These are phyloP conservation scores for Eleginops maclovinus DNA, from an alignment of 2,113 vertebrate genomes.

Conservation along the genomic window DNA sequence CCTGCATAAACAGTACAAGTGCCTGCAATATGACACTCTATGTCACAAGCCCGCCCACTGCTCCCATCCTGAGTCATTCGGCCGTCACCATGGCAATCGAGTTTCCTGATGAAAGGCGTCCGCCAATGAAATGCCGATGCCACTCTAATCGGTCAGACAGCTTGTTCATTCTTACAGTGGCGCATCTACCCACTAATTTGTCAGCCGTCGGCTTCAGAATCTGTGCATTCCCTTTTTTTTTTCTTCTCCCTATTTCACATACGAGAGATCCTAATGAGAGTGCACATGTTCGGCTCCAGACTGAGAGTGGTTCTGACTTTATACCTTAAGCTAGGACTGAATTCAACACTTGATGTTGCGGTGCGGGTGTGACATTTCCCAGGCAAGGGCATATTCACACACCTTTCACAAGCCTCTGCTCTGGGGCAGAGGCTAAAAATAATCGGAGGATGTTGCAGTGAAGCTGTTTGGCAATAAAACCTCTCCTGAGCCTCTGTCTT, in stretches of 20 bases:
- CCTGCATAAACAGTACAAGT: constrained; percentile 45
- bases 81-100: constrained; percentile 70
- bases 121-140: constrained; percentile 55
- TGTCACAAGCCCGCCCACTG: constrained; percentile 62
- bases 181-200: constrained; percentile 66
- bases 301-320: constrained; percentile 65
- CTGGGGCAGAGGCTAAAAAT: constrained; percentile 70
- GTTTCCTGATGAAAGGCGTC: constrained; percentile 66
- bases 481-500: constrained; percentile 55
- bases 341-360: constrained; percentile 66
- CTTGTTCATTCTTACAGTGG: constrained; percentile 45
- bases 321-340: constrained; percentile 66
- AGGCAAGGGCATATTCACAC: constrained; percentile 70
- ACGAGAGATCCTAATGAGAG: constrained; percentile 69
- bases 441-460: constrained; percentile 63
- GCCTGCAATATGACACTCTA: constrained; percentile 53
- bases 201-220: constrained; percentile 51
- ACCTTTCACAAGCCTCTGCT: constrained; percentile 67
- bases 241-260: background rate
- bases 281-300: constrained; percentile 58
- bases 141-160: constrained; percentile 65
- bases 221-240: constrained; percentile 21
- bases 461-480: constrained; percentile 66
- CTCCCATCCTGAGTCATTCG: constrained; percentile 59
- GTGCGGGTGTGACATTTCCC: constrained; percentile 71